These are phyloP conservation scores for Chloromyia formosa DNA, from an alignment of 2,888 invertebrate species.

Conservation along the genomic window DNA sequence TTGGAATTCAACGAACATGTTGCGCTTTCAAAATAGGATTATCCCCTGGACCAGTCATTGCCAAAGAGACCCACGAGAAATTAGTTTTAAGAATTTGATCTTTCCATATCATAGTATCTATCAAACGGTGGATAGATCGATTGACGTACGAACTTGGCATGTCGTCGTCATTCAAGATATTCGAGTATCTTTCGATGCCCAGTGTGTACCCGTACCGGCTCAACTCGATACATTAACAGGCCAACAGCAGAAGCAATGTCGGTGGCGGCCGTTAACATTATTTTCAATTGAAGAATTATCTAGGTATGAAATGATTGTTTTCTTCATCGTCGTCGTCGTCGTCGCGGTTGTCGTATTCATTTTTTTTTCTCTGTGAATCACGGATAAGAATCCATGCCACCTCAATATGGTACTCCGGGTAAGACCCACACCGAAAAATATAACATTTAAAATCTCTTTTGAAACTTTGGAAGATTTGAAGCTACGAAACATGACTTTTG, in stretches of 20 bases:
- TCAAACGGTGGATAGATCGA: no score
- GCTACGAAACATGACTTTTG: conserved; percentile 30
- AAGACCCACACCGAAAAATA: background rate
- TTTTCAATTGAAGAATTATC: conserved; percentile 32
- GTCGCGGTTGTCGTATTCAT: background rate
- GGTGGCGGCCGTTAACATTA: background rate
- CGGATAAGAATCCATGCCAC: background rate
- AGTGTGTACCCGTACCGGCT: background rate
- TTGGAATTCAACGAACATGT: background rate
- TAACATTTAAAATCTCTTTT: conserved; percentile 10
- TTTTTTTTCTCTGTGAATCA: background rate
- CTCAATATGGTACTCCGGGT: no score
- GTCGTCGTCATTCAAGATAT: no score
- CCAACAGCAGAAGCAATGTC: background rate
- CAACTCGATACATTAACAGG: background rate
- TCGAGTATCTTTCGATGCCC: background rate
- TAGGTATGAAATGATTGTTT: conserved; percentile 21
- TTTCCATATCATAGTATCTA: background rate
- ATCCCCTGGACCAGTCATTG: conserved; percentile 9
- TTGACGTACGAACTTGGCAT: no score
- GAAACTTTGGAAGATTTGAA: conserved; percentile 8
- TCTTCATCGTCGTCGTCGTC: background rate
- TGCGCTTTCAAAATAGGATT: conserved; percentile 33
- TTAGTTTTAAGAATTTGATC: conserved; percentile 14
- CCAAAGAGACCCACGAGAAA: conserved; percentile 14